Percentiles rank a stretch among this genome's conserved stretches.
Evolutionary conservation across 2,113 vertebrate species (phyloP).

Genomic region (Dunckerocampus dactyliophorus): DNA sequence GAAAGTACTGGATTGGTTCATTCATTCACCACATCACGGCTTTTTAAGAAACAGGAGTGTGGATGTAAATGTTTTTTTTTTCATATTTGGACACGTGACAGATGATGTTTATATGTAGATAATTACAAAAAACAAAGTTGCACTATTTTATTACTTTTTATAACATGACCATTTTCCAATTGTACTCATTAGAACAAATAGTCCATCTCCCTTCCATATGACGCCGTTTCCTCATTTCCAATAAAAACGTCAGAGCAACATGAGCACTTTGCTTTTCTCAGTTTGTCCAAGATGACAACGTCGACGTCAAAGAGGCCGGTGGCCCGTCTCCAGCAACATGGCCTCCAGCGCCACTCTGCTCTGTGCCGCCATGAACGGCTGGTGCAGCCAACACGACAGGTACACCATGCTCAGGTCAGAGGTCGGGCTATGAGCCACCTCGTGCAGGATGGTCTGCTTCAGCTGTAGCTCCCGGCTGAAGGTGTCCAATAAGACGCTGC

Average conservation of each 20-base stretch:
- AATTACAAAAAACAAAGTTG: constrained; percentile 62
- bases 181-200: too few species aligned
- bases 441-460: constrained; percentile 75
- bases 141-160: constrained; percentile 81
- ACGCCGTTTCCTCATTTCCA: not conserved
- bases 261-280: too few species aligned
- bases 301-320: constrained; percentile 73
- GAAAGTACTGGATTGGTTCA: not conserved
- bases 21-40: constrained; percentile 19
- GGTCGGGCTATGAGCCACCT: constrained; percentile 78
- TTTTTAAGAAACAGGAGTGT: constrained; percentile 72
- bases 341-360: constrained; percentile 78
- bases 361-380: constrained; percentile 79
- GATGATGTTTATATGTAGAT: constrained; percentile 72
- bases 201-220: too few species aligned
- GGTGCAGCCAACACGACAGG: constrained; percentile 89
- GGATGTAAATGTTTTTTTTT: constrained; percentile 60
- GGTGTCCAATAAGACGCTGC: constrained; percentile 68
- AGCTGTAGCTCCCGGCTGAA: constrained; percentile 82
- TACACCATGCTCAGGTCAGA: constrained; percentile 80
- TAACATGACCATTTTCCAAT: constrained; percentile 20
- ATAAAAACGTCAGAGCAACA: not conserved
- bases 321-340: constrained; percentile 89
- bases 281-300: too few species aligned
- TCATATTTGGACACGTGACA: constrained; percentile 23